Evolutionary conservation across 2,113 vertebrate species (phyloP).

Genomic region (Pardalotus punctatus): DNA sequence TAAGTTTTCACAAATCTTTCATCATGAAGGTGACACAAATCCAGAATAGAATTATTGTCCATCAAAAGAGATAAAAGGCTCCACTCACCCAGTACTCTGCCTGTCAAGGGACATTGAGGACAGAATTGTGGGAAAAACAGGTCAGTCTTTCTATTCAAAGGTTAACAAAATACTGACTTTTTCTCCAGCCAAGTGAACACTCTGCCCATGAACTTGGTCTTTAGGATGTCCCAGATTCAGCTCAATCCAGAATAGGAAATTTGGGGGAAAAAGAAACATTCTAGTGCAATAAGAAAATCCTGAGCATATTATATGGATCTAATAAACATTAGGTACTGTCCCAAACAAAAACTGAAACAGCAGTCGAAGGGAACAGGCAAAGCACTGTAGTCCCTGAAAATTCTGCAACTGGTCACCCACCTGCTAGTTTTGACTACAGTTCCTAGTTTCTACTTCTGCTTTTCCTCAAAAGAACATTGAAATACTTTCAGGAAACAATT

Average conservation of each 20-base stretch:
- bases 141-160: not conserved
- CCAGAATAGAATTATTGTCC: not conserved
- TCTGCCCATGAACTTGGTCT: not conserved
- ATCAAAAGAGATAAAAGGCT: not conserved
- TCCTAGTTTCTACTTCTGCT: not conserved
- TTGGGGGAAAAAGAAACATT: not conserved
- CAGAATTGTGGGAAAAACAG: not conserved
- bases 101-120: not conserved
- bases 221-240: not conserved
- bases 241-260: not conserved
- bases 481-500: not conserved
- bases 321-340: not conserved
- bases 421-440: not conserved
- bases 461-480: not conserved
- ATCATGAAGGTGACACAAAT: not conserved
- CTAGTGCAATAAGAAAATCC: not conserved
- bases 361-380: not conserved
- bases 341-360: not conserved
- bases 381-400: not conserved
- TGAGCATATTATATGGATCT: not conserved
- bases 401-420: not conserved
- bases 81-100: not conserved
- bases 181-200: not conserved
- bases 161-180: not conserved
- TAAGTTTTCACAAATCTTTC: not conserved